A percentile compares a stretch with the other conserved stretches of the same genome.
Evolutionary conservation across 1,140 invertebrate species (phyloP).

Genomic region (Tyrophagus putrescentiae): DNA sequence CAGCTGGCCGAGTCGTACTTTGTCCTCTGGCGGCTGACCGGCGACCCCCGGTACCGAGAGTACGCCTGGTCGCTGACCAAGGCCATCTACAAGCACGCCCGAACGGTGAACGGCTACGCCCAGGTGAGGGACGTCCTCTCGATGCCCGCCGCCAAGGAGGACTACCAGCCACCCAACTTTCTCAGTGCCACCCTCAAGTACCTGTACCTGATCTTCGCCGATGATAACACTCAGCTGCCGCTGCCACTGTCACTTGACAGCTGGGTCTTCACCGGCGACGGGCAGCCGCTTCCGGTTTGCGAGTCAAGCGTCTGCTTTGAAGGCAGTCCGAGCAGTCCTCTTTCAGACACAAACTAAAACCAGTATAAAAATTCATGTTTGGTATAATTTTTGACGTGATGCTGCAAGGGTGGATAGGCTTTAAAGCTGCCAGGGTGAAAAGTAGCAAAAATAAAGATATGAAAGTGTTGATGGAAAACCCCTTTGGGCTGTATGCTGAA

Average conservation of each 20-base stretch:
- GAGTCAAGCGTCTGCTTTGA: too few relatives aligned
- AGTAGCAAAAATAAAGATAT: too few relatives aligned
- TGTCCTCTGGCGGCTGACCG: constrained; percentile 2
- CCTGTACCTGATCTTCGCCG: background rate
- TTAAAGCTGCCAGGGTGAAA: too few relatives aligned
- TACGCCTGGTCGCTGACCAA: background rate
- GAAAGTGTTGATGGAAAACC: too few relatives aligned
- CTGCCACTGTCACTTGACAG: background rate
- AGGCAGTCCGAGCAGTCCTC: too few relatives aligned
- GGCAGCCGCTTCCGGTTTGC: background rate
- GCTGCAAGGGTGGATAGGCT: too few relatives aligned
- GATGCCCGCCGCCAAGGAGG: background rate
- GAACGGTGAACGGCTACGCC: background rate
- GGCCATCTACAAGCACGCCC: background rate
- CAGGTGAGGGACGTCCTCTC: background rate
- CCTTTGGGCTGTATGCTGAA: too few relatives aligned
- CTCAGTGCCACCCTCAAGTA: background rate
- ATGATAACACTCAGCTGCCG: background rate
- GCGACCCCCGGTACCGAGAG: background rate
- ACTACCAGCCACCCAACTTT: background rate
- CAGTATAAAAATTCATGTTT: too few relatives aligned
- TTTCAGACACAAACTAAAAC: too few relatives aligned
- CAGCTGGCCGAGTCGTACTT: background rate
- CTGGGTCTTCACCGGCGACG: constrained; percentile 4
- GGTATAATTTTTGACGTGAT: too few relatives aligned